A percentile compares a stretch with the other conserved stretches of the same genome.
These are phyloP conservation scores for Chrysina gloriosa DNA, from an alignment of 2,888 invertebrate genomes.

Conservation along the genomic window DNA sequence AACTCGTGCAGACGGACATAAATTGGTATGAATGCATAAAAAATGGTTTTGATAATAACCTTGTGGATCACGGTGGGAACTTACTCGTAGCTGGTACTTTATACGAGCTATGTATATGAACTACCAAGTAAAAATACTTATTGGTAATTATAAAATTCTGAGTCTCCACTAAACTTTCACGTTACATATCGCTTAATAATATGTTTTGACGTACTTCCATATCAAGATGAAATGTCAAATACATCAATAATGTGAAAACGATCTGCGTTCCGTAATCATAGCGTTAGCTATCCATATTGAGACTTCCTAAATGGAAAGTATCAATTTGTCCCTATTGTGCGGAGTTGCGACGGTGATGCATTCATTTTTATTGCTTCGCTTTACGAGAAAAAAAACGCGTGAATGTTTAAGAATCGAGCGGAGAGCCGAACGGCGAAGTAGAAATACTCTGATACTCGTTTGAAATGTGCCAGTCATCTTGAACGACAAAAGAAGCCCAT, in stretches of 20 bases:
- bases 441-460: conserved; percentile 31
- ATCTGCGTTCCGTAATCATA: background rate
- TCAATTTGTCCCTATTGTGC: conserved; percentile 25
- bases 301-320: background rate
- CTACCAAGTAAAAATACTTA: too few species aligned
- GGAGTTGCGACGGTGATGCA: background rate
- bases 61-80: conserved; percentile 13
- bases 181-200: too few species aligned
- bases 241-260: background rate
- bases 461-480: conserved; percentile 40
- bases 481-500: conserved; percentile 39
- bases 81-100: too few species aligned
- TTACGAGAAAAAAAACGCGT: conserved; percentile 14
- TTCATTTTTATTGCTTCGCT: conserved; percentile 12
- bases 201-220: too few species aligned
- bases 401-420: conserved; percentile 17
- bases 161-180: too few species aligned
- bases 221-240: too few species aligned
- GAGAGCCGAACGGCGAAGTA: conserved; percentile 6
- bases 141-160: too few species aligned
- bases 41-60: conserved; percentile 5
- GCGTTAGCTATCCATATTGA: background rate
- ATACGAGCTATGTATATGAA: too few species aligned
- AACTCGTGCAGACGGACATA: conserved; percentile 20
- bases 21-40: conserved; percentile 28